These are phyloP conservation scores for Cylloceria caligata DNA, from an alignment of 2,888 invertebrate genomes.

Conservation along the genomic window DNA sequence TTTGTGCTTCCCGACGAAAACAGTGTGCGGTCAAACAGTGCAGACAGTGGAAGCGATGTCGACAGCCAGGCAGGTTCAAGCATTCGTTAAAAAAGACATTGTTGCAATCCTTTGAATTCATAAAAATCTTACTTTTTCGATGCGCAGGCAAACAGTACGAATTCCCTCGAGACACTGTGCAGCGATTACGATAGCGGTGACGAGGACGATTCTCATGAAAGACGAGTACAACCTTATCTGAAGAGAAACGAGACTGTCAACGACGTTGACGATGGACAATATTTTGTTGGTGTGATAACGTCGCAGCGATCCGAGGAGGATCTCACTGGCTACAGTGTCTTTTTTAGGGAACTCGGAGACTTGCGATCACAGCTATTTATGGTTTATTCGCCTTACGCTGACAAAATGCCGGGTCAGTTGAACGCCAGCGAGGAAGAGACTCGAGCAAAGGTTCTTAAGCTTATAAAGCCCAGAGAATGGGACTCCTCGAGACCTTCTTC, in stretches of 20 bases:
- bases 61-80: constrained; percentile 79
- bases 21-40: constrained; percentile 77
- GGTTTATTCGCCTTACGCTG: constrained; percentile 58
- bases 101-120: background rate
- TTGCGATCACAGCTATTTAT: constrained; percentile 85
- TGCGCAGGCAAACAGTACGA: constrained; percentile 77
- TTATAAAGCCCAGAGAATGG: constrained; percentile 46
- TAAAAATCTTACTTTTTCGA: background rate
- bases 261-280: constrained; percentile 78
- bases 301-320: constrained; percentile 80
- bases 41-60: constrained; percentile 81
- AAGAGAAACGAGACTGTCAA: constrained; percentile 49
- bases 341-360: constrained; percentile 86
- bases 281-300: constrained; percentile 79
- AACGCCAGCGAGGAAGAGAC: constrained; percentile 52
- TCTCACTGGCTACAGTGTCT: constrained; percentile 84
- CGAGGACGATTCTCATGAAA: constrained; percentile 74
- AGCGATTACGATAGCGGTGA: constrained; percentile 81
- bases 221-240: background rate
- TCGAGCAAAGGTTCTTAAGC: constrained; percentile 48
- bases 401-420: constrained; percentile 55
- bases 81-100: background rate
- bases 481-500: constrained; percentile 15
- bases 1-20: constrained; percentile 78
- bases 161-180: constrained; percentile 74